A percentile compares a stretch with the other conserved stretches of the same genome.
Conservation (phyloP, 2,113 vertebrate genomes). For the Conger conger region DNA sequence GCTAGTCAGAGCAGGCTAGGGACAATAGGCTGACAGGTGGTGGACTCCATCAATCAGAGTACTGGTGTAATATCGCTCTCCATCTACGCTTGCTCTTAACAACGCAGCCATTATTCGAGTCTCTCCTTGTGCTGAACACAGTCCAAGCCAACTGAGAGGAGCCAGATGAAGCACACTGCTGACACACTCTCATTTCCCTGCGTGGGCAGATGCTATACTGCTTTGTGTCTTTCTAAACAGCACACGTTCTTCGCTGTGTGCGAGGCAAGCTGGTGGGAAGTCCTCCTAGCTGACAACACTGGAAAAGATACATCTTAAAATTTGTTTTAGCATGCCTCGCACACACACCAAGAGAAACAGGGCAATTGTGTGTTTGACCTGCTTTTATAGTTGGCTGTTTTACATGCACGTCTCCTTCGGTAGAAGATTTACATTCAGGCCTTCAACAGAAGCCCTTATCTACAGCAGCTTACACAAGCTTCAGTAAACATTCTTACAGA, state of each 20-base stretch:
- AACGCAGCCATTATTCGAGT: neutral
- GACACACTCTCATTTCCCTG: neutral
- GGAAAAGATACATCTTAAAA: neutral
- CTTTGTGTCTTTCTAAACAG: neutral
- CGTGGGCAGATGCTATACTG: neutral
- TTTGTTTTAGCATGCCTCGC: neutral
- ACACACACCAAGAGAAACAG: neutral
- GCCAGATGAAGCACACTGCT: neutral
- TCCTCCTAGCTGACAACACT: neutral
- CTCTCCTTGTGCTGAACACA: neutral
- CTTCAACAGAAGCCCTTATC: too few relatives aligned
- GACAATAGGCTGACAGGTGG: conserved; percentile 26
- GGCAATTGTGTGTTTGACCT: neutral
- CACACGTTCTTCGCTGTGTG: neutral
- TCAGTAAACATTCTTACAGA: too few relatives aligned
- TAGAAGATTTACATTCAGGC: neutral
- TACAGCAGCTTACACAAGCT: too few relatives aligned
- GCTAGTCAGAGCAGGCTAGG: conserved; percentile 42
- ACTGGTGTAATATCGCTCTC: conserved; percentile 17
- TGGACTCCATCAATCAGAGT: conserved; percentile 1
- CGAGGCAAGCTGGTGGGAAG: neutral
- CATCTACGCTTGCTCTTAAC: neutral
- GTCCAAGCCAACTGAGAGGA: neutral
- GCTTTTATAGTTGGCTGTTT: neutral
- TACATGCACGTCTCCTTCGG: neutral